Evolutionary conservation across 2,113 vertebrate species (phyloP).

Genomic region (Aramus guarauna): DNA sequence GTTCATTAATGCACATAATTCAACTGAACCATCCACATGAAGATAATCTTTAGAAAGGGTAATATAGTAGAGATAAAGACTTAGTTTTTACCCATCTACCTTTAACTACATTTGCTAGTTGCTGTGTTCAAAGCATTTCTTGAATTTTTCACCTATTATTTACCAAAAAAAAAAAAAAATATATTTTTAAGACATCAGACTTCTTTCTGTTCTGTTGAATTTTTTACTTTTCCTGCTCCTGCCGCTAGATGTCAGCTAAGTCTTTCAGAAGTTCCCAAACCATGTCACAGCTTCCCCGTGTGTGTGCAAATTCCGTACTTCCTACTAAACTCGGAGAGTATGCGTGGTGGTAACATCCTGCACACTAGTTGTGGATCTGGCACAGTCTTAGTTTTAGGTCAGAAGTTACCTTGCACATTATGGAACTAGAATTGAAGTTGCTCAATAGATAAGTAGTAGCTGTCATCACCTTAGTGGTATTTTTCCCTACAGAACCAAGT

Average conservation of each 20-base stretch:
- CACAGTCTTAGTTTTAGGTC: neutral
- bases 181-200: neutral
- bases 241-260: constrained; percentile 68
- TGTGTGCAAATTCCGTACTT: neutral
- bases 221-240: neutral
- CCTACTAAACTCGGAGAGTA: neutral
- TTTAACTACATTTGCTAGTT: neutral
- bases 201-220: neutral
- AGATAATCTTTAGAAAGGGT: neutral
- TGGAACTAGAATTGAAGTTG: neutral
- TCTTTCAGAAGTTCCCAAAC: neutral
- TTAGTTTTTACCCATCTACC: neutral
- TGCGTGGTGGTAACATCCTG: neutral
- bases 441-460: neutral
- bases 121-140: neutral
- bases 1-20: neutral
- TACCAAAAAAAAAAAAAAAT: neutral
- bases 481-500: neutral
- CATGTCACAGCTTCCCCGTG: neutral
- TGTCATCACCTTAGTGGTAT: neutral
- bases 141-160: neutral
- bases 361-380: neutral
- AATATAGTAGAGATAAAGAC: neutral
- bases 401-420: neutral
- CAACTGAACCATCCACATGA: neutral